Conservation (phyloP, 2,113 vertebrate genomes). For the Recurvirostra avosetta region DNA sequence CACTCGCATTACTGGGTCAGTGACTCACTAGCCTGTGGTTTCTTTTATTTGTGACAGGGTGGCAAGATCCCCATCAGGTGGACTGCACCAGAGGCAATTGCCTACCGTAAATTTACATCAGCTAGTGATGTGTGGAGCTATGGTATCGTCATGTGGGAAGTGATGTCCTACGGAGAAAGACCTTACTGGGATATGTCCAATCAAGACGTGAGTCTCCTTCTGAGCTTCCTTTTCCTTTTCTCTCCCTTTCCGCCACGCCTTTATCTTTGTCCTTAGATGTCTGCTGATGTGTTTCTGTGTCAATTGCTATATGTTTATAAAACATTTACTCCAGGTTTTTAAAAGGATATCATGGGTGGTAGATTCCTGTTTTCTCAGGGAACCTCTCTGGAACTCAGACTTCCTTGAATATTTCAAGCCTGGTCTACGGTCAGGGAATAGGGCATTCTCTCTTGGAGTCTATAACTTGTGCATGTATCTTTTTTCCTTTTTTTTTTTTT, state of each 20-base stretch:
- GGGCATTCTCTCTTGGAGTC: not conserved
- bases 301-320: fast-evolving
- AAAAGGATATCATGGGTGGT: not conserved
- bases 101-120: conserved; percentile 97
- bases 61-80: conserved; percentile 98
- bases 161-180: conserved; percentile 97
- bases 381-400: not conserved
- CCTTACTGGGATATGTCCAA: conserved; percentile 99
- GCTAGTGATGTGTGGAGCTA: conserved; percentile 98
- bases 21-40: not conserved
- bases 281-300: not conserved
- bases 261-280: not conserved
- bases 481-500: not conserved
- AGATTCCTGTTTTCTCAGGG: not conserved
- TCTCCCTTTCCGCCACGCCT: fast-evolving
- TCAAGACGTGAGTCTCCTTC: conserved; percentile 86
- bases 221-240: not conserved
- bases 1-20: not conserved
- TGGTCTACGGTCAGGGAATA: not conserved
- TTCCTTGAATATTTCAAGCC: not conserved
- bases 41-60: conserved; percentile 76
- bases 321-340: not conserved
- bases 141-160: conserved; percentile 98
- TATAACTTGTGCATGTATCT: not conserved
- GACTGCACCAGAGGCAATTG: conserved; percentile 97